Evolutionary conservation across 2,113 vertebrate genomes (phyloP).

Genomic region (Ginglymostoma cirratum): DNA sequence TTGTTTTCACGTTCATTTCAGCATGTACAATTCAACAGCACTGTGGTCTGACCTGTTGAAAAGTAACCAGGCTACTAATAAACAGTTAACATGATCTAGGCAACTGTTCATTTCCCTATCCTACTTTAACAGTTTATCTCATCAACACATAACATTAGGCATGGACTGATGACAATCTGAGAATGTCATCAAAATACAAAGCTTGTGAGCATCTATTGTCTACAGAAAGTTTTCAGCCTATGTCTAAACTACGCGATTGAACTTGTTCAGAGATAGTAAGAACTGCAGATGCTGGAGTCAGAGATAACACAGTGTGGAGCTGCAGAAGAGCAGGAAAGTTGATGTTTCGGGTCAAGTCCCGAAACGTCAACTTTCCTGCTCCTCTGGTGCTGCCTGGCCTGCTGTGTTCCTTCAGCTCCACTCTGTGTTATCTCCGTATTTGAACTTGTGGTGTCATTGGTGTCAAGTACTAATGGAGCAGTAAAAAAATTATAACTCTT

Average conservation of each 20-base stretch:
- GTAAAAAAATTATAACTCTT: neutral
- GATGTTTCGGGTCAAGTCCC: too few relatives aligned
- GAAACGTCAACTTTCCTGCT: too few relatives aligned
- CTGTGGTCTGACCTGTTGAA: neutral
- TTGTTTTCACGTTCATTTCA: neutral
- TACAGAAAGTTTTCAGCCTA: neutral
- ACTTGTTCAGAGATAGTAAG: neutral
- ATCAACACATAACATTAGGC: neutral
- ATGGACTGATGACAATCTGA: neutral
- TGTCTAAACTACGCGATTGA: neutral
- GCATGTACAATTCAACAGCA: neutral
- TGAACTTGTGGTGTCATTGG: neutral
- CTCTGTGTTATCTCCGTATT: too few relatives aligned
- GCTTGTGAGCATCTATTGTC: neutral
- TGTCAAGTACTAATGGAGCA: neutral
- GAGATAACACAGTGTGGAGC: too few relatives aligned
- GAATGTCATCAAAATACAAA: neutral
- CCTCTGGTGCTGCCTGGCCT: too few relatives aligned
- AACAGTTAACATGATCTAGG: neutral
- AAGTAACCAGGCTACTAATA: neutral
- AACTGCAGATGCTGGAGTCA: too few relatives aligned
- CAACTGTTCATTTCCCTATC: neutral
- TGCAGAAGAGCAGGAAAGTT: too few relatives aligned
- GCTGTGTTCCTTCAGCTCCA: too few relatives aligned
- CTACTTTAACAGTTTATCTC: neutral